These are phyloP conservation scores for Rapana venosa DNA, from an alignment of 2,888 invertebrate species.

Conservation along the genomic window DNA sequence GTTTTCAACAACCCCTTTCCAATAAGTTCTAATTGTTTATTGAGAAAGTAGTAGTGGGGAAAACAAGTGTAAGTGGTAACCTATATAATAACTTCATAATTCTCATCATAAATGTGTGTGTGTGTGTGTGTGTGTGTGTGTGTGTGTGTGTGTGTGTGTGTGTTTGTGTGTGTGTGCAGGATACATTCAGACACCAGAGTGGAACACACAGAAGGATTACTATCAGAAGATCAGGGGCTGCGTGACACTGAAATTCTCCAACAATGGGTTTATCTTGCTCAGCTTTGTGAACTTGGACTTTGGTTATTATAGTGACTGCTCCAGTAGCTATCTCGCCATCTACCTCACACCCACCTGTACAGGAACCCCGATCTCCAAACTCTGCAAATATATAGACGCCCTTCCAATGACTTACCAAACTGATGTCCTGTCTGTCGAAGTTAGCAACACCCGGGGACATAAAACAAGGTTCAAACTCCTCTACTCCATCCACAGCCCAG, in stretches of 20 bases:
- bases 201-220: background rate
- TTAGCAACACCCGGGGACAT: background rate
- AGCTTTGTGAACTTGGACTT: background rate
- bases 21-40: too few relatives aligned
- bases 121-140: too few relatives aligned
- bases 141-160: background rate
- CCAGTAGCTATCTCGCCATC: background rate
- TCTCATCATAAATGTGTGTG: too few relatives aligned
- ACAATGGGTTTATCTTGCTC: background rate
- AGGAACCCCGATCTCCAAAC: background rate
- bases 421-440: background rate
- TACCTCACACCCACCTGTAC: background rate
- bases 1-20: too few relatives aligned
- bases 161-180: background rate
- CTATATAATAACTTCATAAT: too few relatives aligned
- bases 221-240: background rate
- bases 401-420: background rate
- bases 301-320: background rate
- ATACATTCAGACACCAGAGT: background rate
- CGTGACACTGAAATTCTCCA: background rate
- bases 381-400: background rate
- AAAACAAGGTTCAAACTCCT: conserved; percentile 7
- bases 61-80: too few relatives aligned
- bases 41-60: too few relatives aligned
- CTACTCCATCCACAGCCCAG: background rate